phyloP scores from a whole-genome alignment of 1,140 invertebrate species.

The Neodiprion lecontei region DNA sequence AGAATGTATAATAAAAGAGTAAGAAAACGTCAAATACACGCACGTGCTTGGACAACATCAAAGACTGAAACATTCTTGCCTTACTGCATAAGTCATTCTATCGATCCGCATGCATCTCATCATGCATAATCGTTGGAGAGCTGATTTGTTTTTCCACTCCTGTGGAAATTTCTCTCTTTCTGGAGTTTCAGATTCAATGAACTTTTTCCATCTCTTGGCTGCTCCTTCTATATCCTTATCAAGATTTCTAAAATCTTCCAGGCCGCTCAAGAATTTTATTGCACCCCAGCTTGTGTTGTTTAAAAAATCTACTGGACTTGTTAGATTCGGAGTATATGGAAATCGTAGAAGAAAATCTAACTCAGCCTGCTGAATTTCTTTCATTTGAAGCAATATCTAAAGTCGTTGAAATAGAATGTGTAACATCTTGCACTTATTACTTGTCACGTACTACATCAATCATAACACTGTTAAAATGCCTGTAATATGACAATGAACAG shows the following conservation, averaged over 20 bases:
- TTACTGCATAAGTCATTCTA: constrained; percentile 81
- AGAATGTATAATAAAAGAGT: constrained; percentile 26
- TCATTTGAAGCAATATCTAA: constrained; percentile 72
- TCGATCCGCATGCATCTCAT: constrained; percentile 89
- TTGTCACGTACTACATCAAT: neutral
- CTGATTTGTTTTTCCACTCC: constrained; percentile 94
- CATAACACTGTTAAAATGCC: neutral
- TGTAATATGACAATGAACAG: neutral
- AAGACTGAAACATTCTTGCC: constrained; percentile 34
- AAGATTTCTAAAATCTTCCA: constrained; percentile 85
- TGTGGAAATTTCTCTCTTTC: constrained; percentile 94
- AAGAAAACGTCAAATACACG: neutral
- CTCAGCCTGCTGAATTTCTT: constrained; percentile 75
- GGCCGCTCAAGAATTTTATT: constrained; percentile 78
- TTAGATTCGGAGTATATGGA: constrained; percentile 70
- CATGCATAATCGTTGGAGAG: constrained; percentile 90
- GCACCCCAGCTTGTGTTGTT: constrained; percentile 87
- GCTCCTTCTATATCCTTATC: constrained; percentile 94
- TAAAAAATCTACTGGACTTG: constrained; percentile 85
- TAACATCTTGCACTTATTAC: constrained; percentile 11
- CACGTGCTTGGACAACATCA: neutral
- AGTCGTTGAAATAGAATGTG: constrained; percentile 18
- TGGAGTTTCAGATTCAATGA: constrained; percentile 88
- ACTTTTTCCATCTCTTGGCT: constrained; percentile 90
- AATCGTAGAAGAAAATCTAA: constrained; percentile 89